A percentile compares a stretch with the other conserved stretches of the same genome.
These are phyloP conservation scores for Sardina pilchardus DNA, from an alignment of 2,113 vertebrate species.

Conservation along the genomic window DNA sequence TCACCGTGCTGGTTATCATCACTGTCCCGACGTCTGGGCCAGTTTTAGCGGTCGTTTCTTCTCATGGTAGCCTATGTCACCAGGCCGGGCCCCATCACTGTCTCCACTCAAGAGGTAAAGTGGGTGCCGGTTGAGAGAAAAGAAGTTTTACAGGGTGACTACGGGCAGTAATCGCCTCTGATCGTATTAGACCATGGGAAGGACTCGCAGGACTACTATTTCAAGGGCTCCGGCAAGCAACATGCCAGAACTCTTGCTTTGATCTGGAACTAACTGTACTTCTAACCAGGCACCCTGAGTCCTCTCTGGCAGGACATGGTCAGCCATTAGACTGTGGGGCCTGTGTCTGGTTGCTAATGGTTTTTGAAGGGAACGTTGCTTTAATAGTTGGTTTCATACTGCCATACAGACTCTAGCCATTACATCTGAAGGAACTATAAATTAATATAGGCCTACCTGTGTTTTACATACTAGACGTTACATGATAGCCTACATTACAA, in stretches of 20 bases:
- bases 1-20: background rate
- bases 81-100: background rate
- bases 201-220: slow-evolving; percentile 13
- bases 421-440: background rate
- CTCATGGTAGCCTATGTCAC: background rate
- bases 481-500: background rate
- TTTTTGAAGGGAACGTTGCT: background rate
- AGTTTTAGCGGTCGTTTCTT: background rate
- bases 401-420: background rate
- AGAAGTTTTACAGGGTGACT: slow-evolving; percentile 7
- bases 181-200: background rate
- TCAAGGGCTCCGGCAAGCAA: slow-evolving; percentile 12
- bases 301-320: slow-evolving; percentile 6
- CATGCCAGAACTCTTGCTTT: background rate
- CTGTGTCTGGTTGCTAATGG: slow-evolving; percentile 15
- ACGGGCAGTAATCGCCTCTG: slow-evolving; percentile 18
- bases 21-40: background rate
- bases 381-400: background rate
- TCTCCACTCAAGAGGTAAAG: background rate
- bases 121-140: slow-evolving; percentile 3
- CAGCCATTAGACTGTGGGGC: background rate
- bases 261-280: background rate
- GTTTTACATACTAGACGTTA: background rate
- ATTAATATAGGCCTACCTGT: background rate
- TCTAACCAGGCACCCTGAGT: slow-evolving; percentile 17